These are phyloP conservation scores for Naso thynnoides DNA, from an alignment of 2,797 vertebrate species.

Conservation along the genomic window DNA sequence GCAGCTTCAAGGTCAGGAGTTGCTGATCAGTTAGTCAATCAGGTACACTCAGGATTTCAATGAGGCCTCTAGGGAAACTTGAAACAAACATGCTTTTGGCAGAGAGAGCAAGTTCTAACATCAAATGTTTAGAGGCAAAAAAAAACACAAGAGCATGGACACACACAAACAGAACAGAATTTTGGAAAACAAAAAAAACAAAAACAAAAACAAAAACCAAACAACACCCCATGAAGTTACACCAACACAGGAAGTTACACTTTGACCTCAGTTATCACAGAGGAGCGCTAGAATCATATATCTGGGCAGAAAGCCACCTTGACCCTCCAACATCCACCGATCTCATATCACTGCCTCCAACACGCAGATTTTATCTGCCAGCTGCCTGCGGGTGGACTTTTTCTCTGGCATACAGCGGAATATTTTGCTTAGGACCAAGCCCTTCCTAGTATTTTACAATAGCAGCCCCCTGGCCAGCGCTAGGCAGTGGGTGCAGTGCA, in stretches of 20 bases:
- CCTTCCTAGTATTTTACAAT: conserved; percentile 94
- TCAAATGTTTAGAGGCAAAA: background rate
- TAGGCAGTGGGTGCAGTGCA: conserved; percentile 63
- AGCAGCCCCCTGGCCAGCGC: conserved; percentile 71
- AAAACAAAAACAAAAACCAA: too few species aligned
- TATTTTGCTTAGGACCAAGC: conserved; percentile 91
- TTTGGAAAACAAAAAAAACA: background rate
- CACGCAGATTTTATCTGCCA: conserved; percentile 89
- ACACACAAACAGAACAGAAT: background rate
- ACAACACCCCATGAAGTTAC: background rate
- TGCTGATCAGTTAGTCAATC: conserved; percentile 1
- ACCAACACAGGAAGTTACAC: background rate
- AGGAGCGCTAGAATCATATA: conserved; percentile 54
- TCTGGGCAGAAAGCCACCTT: conserved; percentile 45
- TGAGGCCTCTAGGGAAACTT: background rate
- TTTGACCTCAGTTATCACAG: conserved; percentile 48
- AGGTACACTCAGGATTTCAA: background rate
- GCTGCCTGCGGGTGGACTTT: conserved; percentile 63
- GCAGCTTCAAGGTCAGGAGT: background rate
- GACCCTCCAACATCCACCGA: conserved; percentile 54
- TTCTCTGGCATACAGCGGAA: conserved; percentile 81
- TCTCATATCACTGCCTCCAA: conserved; percentile 63
- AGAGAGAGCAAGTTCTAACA: background rate
- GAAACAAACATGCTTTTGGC: background rate
- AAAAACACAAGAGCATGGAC: background rate